phyloP scores from a whole-genome alignment of 92 coral and sea anemone genomes.

The Montipora capitata region DNA sequence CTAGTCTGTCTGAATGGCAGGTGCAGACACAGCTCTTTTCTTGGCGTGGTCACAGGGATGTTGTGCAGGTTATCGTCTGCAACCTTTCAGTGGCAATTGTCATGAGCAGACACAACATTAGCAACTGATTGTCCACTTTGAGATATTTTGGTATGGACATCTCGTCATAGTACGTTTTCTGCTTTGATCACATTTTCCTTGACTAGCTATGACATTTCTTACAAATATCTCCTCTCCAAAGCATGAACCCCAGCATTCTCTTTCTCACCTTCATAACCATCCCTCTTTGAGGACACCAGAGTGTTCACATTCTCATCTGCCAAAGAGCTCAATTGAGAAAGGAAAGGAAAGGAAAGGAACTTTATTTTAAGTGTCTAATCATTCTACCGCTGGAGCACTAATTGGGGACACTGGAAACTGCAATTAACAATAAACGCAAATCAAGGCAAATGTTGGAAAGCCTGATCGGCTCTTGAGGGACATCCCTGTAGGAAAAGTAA shows the following conservation, averaged over 20 bases:
- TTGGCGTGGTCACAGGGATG: no score
- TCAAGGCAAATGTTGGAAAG: background rate
- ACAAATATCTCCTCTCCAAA: slow-evolving; percentile 19
- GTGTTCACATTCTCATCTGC: slow-evolving; percentile 38
- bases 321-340: slow-evolving; percentile 48
- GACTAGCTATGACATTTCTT: slow-evolving; percentile 25
- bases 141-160: background rate
- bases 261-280: slow-evolving; percentile 16
- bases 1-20: background rate
- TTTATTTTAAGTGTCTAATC: no score
- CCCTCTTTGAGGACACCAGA: slow-evolving; percentile 44
- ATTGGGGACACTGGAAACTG: no score
- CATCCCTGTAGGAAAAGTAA: slow-evolving; percentile 62
- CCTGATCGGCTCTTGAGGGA: slow-evolving; percentile 65
- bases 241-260: slow-evolving; percentile 3
- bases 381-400: no score
- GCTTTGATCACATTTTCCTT: slow-evolving; percentile 30
- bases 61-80: background rate
- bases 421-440: no score
- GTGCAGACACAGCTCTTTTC: no score
- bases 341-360: no score
- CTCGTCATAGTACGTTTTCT: slow-evolving; percentile 26
- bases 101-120: slow-evolving; percentile 11
- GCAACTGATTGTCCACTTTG: slow-evolving; percentile 5
- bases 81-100: background rate